Percentiles rank a stretch among this genome's conserved stretches.
These are phyloP conservation scores for Oreocharis arfaki DNA, from an alignment of 2,113 vertebrate genomes.

Conservation along the genomic window DNA sequence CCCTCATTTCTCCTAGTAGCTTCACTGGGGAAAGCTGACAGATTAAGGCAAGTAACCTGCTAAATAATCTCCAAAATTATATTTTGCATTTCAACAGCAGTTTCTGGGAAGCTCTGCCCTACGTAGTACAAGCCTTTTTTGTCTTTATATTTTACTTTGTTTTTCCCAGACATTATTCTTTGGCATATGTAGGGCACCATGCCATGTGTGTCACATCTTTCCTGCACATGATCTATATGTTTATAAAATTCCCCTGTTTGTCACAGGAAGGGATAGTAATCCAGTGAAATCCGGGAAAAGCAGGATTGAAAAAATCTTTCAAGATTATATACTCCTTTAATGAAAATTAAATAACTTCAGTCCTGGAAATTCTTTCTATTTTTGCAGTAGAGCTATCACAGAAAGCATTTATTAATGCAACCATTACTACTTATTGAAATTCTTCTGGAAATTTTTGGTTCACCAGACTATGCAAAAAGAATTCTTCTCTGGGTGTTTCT, in stretches of 20 bases:
- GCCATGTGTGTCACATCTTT: neutral
- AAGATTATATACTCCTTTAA: neutral
- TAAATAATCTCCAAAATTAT: neutral
- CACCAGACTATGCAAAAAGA: neutral
- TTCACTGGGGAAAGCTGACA: neutral
- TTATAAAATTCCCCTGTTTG: neutral
- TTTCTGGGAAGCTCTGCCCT: neutral
- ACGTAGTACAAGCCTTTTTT: neutral
- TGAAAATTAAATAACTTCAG: neutral
- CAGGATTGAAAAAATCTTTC: neutral
- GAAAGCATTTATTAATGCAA: neutral
- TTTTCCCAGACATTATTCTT: neutral
- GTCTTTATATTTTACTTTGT: neutral
- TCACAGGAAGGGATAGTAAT: neutral
- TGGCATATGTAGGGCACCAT: neutral
- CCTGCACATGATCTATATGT: neutral
- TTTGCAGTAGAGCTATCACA: neutral
- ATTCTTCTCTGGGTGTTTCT: neutral
- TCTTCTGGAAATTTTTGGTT: neutral
- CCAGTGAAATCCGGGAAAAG: slow-evolving; percentile 7
- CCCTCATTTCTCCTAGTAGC: neutral
- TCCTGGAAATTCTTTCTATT: neutral
- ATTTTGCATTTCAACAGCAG: neutral
- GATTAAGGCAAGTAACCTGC: neutral
- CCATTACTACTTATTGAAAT: neutral